These are phyloP conservation scores for Tethya wilhelma DNA, from an alignment of 37 sponge, comb jelly and placozoan species.

Conservation along the genomic window DNA sequence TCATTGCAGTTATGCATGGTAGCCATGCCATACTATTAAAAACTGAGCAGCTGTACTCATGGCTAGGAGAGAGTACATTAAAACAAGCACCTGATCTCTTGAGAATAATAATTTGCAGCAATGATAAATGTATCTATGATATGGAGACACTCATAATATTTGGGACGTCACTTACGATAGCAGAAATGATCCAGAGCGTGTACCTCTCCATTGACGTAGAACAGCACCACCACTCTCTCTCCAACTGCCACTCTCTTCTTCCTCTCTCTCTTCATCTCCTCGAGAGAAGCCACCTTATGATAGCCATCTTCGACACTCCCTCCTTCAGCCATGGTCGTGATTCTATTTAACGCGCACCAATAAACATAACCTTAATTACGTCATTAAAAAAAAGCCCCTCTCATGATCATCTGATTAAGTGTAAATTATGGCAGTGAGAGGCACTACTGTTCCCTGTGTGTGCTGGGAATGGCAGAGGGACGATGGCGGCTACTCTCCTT, in stretches of 20 bases:
- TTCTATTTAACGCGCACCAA: background rate
- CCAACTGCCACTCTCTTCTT: conserved; percentile 56
- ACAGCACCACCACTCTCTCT: conserved; percentile 72
- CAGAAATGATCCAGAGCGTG: conserved; percentile 87
- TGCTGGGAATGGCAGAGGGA: conserved; percentile 70
- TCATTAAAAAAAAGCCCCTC: background rate
- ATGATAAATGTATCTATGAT: background rate
- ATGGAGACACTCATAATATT: background rate
- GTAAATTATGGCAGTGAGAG: background rate
- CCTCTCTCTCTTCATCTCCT: conserved; percentile 45
- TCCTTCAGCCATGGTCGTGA: background rate
- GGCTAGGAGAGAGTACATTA: too few species aligned
- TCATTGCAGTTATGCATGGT: too few species aligned
- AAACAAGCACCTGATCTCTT: too few species aligned
- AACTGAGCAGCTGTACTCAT: too few species aligned
- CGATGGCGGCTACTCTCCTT: conserved; percentile 68
- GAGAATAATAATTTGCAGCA: too few species aligned
- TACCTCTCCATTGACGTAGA: conserved; percentile 60
- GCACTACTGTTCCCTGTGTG: background rate
- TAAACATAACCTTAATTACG: background rate
- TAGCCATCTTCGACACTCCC: conserved; percentile 10
- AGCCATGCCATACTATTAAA: too few species aligned
- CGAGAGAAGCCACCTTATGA: conserved; percentile 21
- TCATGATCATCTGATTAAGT: background rate
- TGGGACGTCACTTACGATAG: conserved; percentile 85